Conservation (phyloP, 2,888 invertebrate genomes). For the Andrena bucephala region DNA sequence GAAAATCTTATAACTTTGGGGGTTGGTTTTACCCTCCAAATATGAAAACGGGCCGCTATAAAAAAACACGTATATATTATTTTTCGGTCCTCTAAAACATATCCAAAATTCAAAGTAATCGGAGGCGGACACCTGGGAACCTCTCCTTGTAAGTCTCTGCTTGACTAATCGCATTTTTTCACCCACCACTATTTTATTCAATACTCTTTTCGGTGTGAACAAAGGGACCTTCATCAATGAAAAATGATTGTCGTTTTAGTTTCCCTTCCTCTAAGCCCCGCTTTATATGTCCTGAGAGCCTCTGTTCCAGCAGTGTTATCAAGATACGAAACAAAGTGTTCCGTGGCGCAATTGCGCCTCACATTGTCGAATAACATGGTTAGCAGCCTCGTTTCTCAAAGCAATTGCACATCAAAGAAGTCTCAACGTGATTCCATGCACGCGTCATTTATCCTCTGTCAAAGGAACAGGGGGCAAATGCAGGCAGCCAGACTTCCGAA, state of each 20-base stretch:
- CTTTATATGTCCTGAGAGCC: conserved; percentile 21
- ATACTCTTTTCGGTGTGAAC: too few species aligned
- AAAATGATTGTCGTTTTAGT: conserved; percentile 1
- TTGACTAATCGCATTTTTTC: too few species aligned
- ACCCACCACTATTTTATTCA: too few species aligned
- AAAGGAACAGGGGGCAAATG: conserved; percentile 27
- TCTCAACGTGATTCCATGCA: conserved; percentile 14
- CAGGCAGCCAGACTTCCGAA: conserved; percentile 9
- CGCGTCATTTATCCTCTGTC: conserved; percentile 27
- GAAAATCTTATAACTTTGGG: too few species aligned
- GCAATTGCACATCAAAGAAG: conserved; percentile 60
- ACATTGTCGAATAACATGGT: conserved; percentile 43
- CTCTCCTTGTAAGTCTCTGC: too few species aligned
- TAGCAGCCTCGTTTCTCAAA: conserved; percentile 47
- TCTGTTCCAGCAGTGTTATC: conserved; percentile 19
- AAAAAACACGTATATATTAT: too few species aligned
- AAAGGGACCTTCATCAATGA: background rate
- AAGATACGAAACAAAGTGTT: conserved; percentile 13
- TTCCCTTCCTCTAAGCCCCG: background rate
- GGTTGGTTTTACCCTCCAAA: too few species aligned
- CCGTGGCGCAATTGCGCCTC: conserved; percentile 37
- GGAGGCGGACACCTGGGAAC: too few species aligned
- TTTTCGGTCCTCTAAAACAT: too few species aligned
- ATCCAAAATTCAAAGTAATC: too few species aligned
- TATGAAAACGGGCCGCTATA: too few species aligned